Evolutionary conservation across 2,113 vertebrate species (phyloP).

Genomic region (Cynocephalus volans): DNA sequence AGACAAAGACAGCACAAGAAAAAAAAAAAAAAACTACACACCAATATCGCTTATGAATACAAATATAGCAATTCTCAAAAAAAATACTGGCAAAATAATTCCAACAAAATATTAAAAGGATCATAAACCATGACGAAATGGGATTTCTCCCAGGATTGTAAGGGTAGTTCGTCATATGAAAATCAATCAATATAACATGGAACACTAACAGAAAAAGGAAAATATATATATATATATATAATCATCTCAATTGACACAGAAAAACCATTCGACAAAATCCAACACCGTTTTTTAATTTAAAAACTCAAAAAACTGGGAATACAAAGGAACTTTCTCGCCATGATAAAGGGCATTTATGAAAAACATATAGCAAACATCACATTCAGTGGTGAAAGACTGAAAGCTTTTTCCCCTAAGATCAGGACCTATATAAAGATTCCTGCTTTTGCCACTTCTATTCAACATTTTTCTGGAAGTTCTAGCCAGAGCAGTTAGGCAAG

Average conservation of each 20-base stretch:
- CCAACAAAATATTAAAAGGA: not conserved
- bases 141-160: not conserved
- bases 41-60: not conserved
- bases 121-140: not conserved
- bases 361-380: not conserved
- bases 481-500: not conserved
- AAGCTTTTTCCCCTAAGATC: not conserved
- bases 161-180: not conserved
- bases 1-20: not conserved
- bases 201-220: not conserved
- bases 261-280: slow-evolving; percentile 3
- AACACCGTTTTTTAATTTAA: not conserved
- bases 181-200: not conserved
- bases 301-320: not conserved
- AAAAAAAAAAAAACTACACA: not conserved
- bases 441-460: not conserved
- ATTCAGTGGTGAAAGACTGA: not conserved
- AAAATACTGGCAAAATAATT: not conserved
- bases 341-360: not conserved
- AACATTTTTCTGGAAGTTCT: not conserved
- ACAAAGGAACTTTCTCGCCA: not conserved
- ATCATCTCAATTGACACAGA: not conserved
- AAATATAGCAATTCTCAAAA: not conserved
- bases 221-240: not conserved
- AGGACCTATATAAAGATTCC: not conserved